Evolutionary conservation across 2,113 vertebrate genomes (phyloP).

Genomic region (Corvus hawaiiensis): DNA sequence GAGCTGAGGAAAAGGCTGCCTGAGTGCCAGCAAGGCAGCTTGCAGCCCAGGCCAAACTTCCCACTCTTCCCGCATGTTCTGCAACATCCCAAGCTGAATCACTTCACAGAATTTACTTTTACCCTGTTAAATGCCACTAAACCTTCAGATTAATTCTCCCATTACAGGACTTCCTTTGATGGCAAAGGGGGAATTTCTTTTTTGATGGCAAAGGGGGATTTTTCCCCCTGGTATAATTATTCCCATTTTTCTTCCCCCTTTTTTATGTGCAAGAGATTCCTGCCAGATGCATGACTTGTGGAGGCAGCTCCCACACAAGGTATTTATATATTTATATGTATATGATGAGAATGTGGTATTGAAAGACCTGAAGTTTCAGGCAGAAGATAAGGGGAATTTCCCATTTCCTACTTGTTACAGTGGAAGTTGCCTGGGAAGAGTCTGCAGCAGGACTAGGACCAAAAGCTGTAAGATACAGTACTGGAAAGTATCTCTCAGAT

Average conservation of each 20-base stretch:
- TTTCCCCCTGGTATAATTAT: slow-evolving; percentile 66
- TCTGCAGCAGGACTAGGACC: not conserved
- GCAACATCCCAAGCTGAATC: slow-evolving; percentile 65
- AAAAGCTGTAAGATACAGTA: not conserved
- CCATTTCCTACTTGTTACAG: slow-evolving; percentile 5
- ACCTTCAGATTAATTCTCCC: slow-evolving; percentile 73
- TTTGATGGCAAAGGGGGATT: slow-evolving; percentile 61
- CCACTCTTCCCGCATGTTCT: slow-evolving; percentile 58
- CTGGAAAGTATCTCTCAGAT: not conserved
- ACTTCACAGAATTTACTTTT: slow-evolving; percentile 67
- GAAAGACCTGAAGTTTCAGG: slow-evolving; percentile 37
- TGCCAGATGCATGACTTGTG: slow-evolving; percentile 55
- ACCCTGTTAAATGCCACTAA: slow-evolving; percentile 71
- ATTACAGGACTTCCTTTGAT: slow-evolving; percentile 77
- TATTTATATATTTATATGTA: slow-evolving; percentile 49
- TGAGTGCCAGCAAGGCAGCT: not conserved
- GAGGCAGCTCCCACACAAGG: slow-evolving; percentile 53
- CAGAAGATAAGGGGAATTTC: slow-evolving; percentile 44
- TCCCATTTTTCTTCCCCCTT: slow-evolving; percentile 9
- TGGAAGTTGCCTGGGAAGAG: not conserved
- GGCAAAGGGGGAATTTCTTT: slow-evolving; percentile 66
- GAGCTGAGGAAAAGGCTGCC: not conserved
- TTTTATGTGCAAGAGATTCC: slow-evolving; percentile 46
- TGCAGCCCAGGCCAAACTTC: slow-evolving; percentile 29
- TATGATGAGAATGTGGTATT: not conserved